Evolutionary conservation across 2,888 invertebrate genomes (phyloP).

Genomic region (Tholera decimalis): DNA sequence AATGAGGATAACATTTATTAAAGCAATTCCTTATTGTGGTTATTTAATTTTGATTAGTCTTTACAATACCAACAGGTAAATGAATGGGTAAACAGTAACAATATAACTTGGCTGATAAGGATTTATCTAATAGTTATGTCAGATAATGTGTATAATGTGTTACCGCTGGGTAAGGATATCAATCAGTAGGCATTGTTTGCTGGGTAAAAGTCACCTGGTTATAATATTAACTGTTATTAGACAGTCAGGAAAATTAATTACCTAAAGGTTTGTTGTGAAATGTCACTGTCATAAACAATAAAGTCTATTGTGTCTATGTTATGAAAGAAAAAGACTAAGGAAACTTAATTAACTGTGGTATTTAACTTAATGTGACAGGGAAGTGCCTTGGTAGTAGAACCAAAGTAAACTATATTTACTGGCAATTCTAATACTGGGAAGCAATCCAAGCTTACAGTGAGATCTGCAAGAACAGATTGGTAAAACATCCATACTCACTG

Average conservation of each 20-base stretch:
- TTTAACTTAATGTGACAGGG: no score
- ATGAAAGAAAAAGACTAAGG: not conserved
- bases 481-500: no score
- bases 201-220: not conserved
- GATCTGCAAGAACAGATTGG: no score
- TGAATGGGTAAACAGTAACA: not conserved
- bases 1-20: not conserved
- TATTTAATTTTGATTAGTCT: not conserved
- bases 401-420: no score
- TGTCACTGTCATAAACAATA: not conserved
- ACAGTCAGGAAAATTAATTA: not conserved
- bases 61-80: not conserved
- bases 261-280: not conserved
- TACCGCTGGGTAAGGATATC: not conserved
- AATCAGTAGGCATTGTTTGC: not conserved
- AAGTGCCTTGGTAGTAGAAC: not conserved
- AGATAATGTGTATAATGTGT: not conserved
- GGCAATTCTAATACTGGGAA: no score
- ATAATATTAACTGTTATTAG: not conserved
- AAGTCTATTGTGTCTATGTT: not conserved
- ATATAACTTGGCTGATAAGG: not conserved
- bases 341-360: no score
- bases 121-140: conserved; percentile 3
- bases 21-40: not conserved
- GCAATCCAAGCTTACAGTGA: no score